phyloP scores from a whole-genome alignment of 2,797 vertebrate genomes.

The Cheirogaleus major region DNA sequence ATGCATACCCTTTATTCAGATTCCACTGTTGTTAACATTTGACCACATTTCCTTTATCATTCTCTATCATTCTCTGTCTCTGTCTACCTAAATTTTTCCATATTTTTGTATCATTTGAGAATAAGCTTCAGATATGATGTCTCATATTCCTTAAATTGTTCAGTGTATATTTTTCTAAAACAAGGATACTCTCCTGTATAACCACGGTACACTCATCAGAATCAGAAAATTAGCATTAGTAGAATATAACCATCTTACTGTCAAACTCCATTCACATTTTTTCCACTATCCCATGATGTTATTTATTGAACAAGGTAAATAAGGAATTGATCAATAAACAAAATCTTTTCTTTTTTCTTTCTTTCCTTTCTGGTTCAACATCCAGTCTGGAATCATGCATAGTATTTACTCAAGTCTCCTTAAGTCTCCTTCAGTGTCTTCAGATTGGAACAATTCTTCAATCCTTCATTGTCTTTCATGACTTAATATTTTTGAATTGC shows the following conservation, averaged over 20 bases:
- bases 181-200: not conserved
- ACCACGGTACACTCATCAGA: not conserved
- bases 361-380: not conserved
- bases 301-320: not conserved
- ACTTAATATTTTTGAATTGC: not conserved
- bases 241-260: not conserved
- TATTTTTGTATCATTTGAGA: slow-evolving; percentile 6
- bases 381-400: not conserved
- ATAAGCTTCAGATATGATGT: not conserved
- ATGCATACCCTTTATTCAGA: not conserved
- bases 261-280: not conserved
- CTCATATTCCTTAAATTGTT: not conserved
- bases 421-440: not conserved
- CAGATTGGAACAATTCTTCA: not conserved
- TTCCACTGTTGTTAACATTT: not conserved
- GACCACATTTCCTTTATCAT: not conserved
- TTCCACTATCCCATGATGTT: not conserved
- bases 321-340: not conserved
- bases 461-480: not conserved
- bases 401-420: not conserved
- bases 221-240: not conserved
- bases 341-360: not conserved
- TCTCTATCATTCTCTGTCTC: not conserved
- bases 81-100: not conserved
- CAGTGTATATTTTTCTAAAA: not conserved